Evolutionary conservation across 1,140 invertebrate species (phyloP), one percentile per base, ranked within the genome.

Genomic region (Camponotus vicinus): DNA sequence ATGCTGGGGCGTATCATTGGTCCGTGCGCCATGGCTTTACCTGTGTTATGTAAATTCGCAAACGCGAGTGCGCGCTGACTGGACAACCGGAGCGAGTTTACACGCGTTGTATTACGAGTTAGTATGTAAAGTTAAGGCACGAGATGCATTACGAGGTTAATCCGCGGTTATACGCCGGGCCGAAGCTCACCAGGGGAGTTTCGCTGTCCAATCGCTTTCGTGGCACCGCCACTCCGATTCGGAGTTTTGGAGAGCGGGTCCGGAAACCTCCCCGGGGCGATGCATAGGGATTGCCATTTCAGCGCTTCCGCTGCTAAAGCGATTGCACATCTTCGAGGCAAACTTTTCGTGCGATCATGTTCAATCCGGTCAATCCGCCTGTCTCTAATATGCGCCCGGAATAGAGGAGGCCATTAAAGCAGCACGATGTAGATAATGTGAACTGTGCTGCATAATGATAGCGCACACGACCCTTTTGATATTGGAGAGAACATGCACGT

Each of bases 91-190:
- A 57, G 52, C 55, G 40, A 83, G 69, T 83, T 83, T 83, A 83
- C 79, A 75, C 40, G 79, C 79, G 69, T 73, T 75, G 79, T 75
- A 57, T 83, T 83, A 55, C 69, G 32, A 83, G 79, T 83, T 83
- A 83, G 69, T 73, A 63, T 83, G 79, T 83, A 83, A 83, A 83
- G 79, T 83, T 75, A 83, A 73, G 69, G 69, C 69, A 75, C 55
- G 69, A 57, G 64, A 83, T 83, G 69, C 79, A 83, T 83, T 83
- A 83, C 79, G 69, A 42, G 79, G 79, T 83, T 83, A 83, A 83
- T 83, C 79, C 79, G 79, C 55, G 69, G 79, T 75, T 75, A 80
- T 70, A 75, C 57, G 69, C 55, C 52, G 55, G 18, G 27, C 52
- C 77, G 45, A 80, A 70, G 78, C 64, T 57, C 79, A 83, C 27